These are phyloP conservation scores for Perca fluviatilis DNA, from an alignment of 2,113 vertebrate species.

Conservation along the genomic window DNA sequence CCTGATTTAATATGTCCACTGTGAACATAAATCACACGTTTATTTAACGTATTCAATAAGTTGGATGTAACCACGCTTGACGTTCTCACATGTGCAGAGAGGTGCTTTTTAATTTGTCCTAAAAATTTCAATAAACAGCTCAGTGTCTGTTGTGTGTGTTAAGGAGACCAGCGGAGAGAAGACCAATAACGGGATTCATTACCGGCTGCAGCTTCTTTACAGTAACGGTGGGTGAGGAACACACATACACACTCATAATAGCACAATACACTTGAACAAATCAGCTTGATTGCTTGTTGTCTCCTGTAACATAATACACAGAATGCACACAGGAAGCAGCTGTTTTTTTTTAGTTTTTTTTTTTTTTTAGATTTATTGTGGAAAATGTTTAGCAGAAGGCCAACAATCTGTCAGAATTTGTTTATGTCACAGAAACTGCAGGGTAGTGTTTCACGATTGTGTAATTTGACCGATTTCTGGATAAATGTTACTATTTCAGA, in stretches of 20 bases:
- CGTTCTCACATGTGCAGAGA: not conserved
- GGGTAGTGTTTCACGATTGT: constrained; percentile 29
- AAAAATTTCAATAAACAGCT: constrained; percentile 39
- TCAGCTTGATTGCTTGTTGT: not conserved
- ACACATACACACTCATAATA: constrained; percentile 18
- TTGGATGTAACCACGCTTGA: not conserved
- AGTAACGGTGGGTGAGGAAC: constrained; percentile 90
- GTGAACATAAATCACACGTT: constrained; percentile 53
- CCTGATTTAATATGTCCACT: constrained; percentile 34
- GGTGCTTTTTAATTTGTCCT: not conserved
- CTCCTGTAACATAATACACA: not conserved
- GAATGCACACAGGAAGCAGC: constrained; percentile 1
- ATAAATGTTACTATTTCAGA: constrained; percentile 22
- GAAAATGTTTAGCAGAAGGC: constrained; percentile 1
- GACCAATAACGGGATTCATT: constrained; percentile 97
- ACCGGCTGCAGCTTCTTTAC: constrained; percentile 95
- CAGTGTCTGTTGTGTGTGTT: constrained; percentile 53
- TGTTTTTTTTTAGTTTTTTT: not conserved
- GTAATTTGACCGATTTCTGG: constrained; percentile 33
- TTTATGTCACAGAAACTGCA: constrained; percentile 18
- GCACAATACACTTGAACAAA: not conserved
- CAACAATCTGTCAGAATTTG: constrained; percentile 28
- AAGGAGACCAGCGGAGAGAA: constrained; percentile 95
- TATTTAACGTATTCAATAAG: constrained; percentile 45
- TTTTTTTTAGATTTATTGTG: not conserved